Conservation (phyloP, 2,113 vertebrate species). For the Rutilus rutilus region DNA sequence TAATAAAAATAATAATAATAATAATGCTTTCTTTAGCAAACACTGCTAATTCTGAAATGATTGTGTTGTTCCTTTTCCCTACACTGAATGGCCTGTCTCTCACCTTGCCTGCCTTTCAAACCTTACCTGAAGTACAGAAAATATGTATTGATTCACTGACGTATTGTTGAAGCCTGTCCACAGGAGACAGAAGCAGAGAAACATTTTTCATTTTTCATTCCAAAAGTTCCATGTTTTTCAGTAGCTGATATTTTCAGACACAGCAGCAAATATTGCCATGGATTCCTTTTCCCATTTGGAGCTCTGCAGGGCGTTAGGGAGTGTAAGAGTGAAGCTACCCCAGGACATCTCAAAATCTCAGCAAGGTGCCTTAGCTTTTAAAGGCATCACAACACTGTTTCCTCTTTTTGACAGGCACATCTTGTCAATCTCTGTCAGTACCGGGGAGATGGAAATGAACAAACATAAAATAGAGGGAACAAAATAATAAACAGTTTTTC, state of each 20-base stretch:
- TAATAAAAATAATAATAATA: not conserved
- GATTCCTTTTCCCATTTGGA: constrained; percentile 63
- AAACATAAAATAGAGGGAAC: not conserved
- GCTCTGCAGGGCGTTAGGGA: constrained; percentile 51
- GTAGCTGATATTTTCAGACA: constrained; percentile 54
- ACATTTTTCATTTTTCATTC: constrained; percentile 30
- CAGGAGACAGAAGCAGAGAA: constrained; percentile 43
- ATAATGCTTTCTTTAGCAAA: not conserved
- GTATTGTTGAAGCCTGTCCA: constrained; percentile 53
- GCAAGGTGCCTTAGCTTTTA: constrained; percentile 63
- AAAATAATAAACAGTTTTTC: not conserved
- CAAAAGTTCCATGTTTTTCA: constrained; percentile 45
- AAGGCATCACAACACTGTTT: constrained; percentile 64
- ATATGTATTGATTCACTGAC: constrained; percentile 61
- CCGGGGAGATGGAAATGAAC: not conserved
- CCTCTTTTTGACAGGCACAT: constrained; percentile 66
- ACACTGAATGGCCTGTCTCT: not conserved
- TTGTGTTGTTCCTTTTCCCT: not conserved
- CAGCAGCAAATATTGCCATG: constrained; percentile 55
- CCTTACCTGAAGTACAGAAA: constrained; percentile 50
- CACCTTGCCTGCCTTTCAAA: constrained; percentile 35
- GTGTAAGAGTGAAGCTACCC: constrained; percentile 42
- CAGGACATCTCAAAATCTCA: constrained; percentile 52
- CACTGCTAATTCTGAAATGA: not conserved
- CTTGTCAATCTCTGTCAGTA: constrained; percentile 57